Base-by-base conservation (phyloP, 2,888 invertebrate species). In the Mycalesis mineus region DNA sequence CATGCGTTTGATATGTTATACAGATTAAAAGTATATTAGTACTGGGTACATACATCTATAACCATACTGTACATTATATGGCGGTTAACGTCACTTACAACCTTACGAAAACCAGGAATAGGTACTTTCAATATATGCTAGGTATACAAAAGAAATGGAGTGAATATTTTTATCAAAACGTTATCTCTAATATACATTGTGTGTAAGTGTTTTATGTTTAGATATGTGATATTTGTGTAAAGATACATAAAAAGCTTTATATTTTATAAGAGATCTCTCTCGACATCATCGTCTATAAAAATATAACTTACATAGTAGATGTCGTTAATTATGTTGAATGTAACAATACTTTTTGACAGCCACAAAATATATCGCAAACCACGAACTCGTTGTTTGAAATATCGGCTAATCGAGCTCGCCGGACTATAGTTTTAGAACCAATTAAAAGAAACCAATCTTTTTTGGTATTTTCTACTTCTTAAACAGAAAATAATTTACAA, bases 161-260 rank as follows among this genome's bases (percentile, higher is more conserved):
- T 82, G 85, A 88, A 88, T 84, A 88, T 85, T 77, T 75, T 75
- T 89, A 89, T 88, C 88, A 89, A 89, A 89, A 89, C 80, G 80
- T 87, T 84, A 84, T 73, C 72, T 74, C 80, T 86, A 85, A 82
- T 80, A 80, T 80, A 76, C 71, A 79, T 77, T 67, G 78, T 80
- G 84, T 78, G 77, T 77, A 75, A 69, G 81, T 80, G 78, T 80
- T 73, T 75, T 75, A 78, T 69, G 78, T 78, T 80, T 82, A 85
- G 89, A 88, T 88, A 89, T 89, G 88, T 88, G 86, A 83, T 80
- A 84, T 77, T 82, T 81, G 79, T 78, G 77, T 82, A 80, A 77
- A 86, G 76, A 78, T 82, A 84, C 75, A 74, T 75, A 75, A 78
- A 79, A 84, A 84, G 82, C 79, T 73, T 80, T 68, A 71, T 68